phyloP scores from a whole-genome alignment of 2,113 vertebrate genomes.

The Pachypanchax playfairii region DNA sequence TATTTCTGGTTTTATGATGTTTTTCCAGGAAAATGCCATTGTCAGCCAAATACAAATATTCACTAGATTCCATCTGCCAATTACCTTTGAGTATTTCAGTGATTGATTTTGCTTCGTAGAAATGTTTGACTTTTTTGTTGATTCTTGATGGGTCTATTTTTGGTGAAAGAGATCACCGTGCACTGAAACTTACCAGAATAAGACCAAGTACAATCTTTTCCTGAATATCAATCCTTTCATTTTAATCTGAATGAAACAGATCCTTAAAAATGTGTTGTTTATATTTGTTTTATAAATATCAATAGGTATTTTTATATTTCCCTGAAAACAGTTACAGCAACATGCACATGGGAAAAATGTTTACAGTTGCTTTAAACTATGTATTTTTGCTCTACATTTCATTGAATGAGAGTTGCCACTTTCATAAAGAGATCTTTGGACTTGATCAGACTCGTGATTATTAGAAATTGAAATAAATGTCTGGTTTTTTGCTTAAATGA shows the following conservation, averaged over 20 bases:
- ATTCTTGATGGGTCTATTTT: constrained; percentile 47
- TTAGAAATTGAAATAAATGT: constrained; percentile 5
- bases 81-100: constrained; percentile 52
- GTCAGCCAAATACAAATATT: constrained; percentile 68
- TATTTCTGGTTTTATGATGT: constrained; percentile 19
- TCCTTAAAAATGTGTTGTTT: constrained; percentile 49
- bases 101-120: constrained; percentile 37
- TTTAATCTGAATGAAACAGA: constrained; percentile 38
- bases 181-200: constrained; percentile 35
- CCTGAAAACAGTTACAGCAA: constrained; percentile 57
- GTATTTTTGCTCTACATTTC: constrained; percentile 50
- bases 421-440: constrained; percentile 1
- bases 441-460: constrained; percentile 14
- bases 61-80: constrained; percentile 76
- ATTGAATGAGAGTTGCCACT: constrained; percentile 34
- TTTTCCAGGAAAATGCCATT: constrained; percentile 23
- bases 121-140: constrained; percentile 38
- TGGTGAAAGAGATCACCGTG: constrained; percentile 5
- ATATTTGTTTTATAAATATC: constrained; percentile 72
- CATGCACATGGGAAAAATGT: constrained; percentile 72
- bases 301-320: constrained; percentile 72
- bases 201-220: constrained; percentile 6
- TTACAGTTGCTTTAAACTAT: constrained; percentile 73
- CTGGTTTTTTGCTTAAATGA: constrained; percentile 7
- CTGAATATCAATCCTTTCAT: constrained; percentile 17